Evolutionary conservation across 2,797 vertebrate genomes (phyloP), one percentile per base, ranked within the genome.

Genomic region (Triplophysa yarkandensis): DNA sequence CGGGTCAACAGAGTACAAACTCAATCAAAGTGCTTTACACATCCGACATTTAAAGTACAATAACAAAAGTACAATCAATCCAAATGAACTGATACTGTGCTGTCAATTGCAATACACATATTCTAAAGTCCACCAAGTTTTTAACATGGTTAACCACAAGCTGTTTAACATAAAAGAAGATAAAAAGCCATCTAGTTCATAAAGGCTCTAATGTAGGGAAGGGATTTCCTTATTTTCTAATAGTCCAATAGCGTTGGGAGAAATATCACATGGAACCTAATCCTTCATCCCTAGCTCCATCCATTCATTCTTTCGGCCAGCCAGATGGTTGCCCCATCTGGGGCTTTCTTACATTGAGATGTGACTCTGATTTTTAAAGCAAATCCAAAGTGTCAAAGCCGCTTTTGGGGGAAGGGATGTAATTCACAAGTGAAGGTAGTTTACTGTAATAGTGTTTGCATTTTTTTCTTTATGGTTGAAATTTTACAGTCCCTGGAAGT

Each of bases 281-380:
- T 70, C 66, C 75, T 28, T 43, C 62, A 23, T 72, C 52, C 72
- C 50, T 27, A 43, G 23, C 43, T 44, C 34, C 34, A 57, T 50
- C 44, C 63, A 57, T 68, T 76, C 60, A 60, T 48, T 66, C 39
- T 65, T 28, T 36, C 14, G 41, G 61, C 52, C 61, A 39, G 63
- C 79, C 77, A 81, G 75, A 81, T 82, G 81, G 77, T 54, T 44
- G 19, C 17, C 76, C 82, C 80, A 78, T 81, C 76, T 81, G 80
- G 68, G 77, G 63, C 68, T 50, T 36, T 28, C 44, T 58, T 63
- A 66, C 30, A 34, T 21, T 13, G 57, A 71, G 23, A 44, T 54
- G 36, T 7, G 41, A 73, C 77, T 39, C 16, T 52, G 65, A 77
- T 76, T 79, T 74, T 68, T 25, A 43, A 43, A 52, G 65, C 60